Conservation (phyloP, 2,113 vertebrate species). For the Erpornis zantholeuca region DNA sequence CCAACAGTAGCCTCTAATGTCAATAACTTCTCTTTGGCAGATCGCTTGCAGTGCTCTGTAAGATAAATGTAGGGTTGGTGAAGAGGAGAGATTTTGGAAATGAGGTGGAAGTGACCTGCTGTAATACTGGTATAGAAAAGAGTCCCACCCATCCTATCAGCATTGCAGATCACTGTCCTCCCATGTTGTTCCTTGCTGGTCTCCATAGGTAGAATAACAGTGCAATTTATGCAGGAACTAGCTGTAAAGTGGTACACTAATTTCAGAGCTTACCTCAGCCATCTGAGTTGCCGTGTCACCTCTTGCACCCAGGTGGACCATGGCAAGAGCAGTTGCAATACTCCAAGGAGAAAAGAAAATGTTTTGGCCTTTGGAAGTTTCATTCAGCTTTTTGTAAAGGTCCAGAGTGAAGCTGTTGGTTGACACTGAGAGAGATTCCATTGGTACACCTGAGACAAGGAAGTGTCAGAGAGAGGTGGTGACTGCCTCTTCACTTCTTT, state of each 20-base stretch:
- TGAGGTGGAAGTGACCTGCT: neutral
- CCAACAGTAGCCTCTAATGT: neutral
- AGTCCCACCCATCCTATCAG: neutral
- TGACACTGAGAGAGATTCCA: slow-evolving; percentile 76
- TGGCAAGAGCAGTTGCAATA: slow-evolving; percentile 84
- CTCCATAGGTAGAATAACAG: neutral
- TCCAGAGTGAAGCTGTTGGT: slow-evolving; percentile 82
- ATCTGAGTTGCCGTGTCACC: slow-evolving; percentile 83
- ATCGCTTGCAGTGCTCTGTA: neutral
- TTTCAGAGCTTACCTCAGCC: slow-evolving; percentile 73
- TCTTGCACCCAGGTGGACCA: slow-evolving; percentile 84
- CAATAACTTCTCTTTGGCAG: neutral
- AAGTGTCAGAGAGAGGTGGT: neutral
- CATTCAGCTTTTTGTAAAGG: slow-evolving; percentile 78
- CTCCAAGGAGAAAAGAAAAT: slow-evolving; percentile 86
- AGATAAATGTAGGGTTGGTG: neutral
- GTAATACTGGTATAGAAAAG: neutral
- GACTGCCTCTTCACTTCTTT: neutral
- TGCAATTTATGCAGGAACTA: neutral
- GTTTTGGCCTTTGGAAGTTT: slow-evolving; percentile 59
- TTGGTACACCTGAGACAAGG: slow-evolving; percentile 47
- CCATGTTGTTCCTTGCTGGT: neutral
- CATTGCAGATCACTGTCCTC: neutral
- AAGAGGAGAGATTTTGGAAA: neutral
- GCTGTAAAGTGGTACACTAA: neutral